phyloP scores from a whole-genome alignment of 1,140 invertebrate genomes.

The Euschistus heros region DNA sequence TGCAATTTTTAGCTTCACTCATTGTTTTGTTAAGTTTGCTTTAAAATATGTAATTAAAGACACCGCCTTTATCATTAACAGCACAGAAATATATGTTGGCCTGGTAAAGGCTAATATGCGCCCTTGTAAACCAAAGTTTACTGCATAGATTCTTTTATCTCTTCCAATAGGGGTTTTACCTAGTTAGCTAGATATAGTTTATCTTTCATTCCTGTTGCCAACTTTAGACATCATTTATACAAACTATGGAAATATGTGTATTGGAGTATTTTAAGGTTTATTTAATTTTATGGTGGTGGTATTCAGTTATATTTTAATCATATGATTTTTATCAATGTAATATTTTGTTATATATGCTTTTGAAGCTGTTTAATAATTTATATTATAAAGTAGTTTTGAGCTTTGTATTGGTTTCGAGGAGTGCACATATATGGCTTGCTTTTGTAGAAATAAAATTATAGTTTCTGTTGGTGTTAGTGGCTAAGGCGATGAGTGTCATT shows the following conservation, averaged over 20 bases:
- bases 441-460: conserved; percentile 19
- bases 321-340: conserved; percentile 17
- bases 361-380: conserved; percentile 12
- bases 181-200: conserved; percentile 10
- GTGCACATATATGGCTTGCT: conserved; percentile 22
- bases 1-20: conserved; percentile 25
- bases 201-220: conserved; percentile 17
- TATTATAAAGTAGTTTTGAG: conserved; percentile 14
- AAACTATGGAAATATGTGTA: conserved; percentile 2
- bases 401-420: conserved; percentile 23
- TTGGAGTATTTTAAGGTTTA: conserved; percentile 12
- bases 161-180: conserved; percentile 15
- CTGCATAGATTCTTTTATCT: neutral
- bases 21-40: conserved; percentile 25
- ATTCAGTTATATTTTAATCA: conserved; percentile 18
- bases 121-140: conserved; percentile 8
- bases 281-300: conserved; percentile 20
- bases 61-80: conserved; percentile 24
- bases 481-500: conserved; percentile 14
- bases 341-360: conserved; percentile 15
- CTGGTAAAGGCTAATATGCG: conserved; percentile 9
- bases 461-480: conserved; percentile 27
- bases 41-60: conserved; percentile 18
- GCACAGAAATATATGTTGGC: conserved; percentile 16
- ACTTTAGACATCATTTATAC: conserved; percentile 2